These are phyloP conservation scores for Brachyistius frenatus DNA, from an alignment of 2,113 vertebrate species.

Conservation along the genomic window DNA sequence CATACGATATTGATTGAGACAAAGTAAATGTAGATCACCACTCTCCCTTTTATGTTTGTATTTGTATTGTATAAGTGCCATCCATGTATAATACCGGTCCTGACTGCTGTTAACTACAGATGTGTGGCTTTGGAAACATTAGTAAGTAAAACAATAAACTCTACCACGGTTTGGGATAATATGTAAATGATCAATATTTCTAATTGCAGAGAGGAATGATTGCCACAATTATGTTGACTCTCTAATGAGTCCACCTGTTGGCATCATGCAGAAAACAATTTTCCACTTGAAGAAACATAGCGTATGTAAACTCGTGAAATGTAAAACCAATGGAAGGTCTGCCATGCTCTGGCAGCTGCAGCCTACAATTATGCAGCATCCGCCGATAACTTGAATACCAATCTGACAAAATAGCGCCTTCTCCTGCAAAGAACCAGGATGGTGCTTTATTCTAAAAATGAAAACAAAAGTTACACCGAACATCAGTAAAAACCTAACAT, in stretches of 20 bases:
- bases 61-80: not conserved
- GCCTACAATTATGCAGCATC: conserved; percentile 75
- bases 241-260: conserved; percentile 82
- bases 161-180: conserved; percentile 36
- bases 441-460: conserved; percentile 22
- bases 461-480: conserved; percentile 33
- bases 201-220: conserved; percentile 74
- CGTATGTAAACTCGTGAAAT: conserved; percentile 77
- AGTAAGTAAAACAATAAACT: conserved; percentile 50
- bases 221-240: conserved; percentile 75
- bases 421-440: conserved; percentile 28
- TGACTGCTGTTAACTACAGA: conserved; percentile 32
- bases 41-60: not conserved
- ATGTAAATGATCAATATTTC: conserved; percentile 76
- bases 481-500: conserved; percentile 36
- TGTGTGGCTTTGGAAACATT: conserved; percentile 36
- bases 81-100: not conserved
- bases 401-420: conserved; percentile 59
- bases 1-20: not conserved
- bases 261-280: conserved; percentile 79
- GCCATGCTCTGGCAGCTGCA: conserved; percentile 75
- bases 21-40: not conserved
- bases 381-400: conserved; percentile 61
- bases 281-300: conserved; percentile 78
- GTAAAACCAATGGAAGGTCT: conserved; percentile 72